Evolutionary conservation across 2,888 invertebrate species (phyloP).

Genomic region (Charanyca ferruginea): DNA sequence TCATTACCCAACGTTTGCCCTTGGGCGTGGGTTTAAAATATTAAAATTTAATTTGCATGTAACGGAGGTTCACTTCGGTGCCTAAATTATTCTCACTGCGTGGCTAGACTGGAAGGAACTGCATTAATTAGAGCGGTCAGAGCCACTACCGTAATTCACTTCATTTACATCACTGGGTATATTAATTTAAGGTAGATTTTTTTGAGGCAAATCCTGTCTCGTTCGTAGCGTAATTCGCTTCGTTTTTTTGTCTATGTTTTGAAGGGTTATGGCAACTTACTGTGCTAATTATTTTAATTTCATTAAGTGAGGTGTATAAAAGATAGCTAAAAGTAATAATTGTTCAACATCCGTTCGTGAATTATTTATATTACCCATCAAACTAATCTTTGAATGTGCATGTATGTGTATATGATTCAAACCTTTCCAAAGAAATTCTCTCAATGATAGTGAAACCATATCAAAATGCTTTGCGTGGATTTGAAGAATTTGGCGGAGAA

Average conservation of each 20-base stretch:
- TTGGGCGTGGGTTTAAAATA: slow-evolving; percentile 64
- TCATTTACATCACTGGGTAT: slow-evolving; percentile 48
- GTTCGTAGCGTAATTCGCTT: background rate
- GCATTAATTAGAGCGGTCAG: slow-evolving; percentile 66
- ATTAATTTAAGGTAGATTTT: slow-evolving; percentile 14
- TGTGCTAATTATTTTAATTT: too few species aligned
- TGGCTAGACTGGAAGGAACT: slow-evolving; percentile 65
- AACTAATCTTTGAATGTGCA: too few species aligned
- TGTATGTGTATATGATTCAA: too few species aligned
- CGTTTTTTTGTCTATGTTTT: slow-evolving; percentile 2
- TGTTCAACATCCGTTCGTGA: too few species aligned
- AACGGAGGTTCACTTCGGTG: slow-evolving; percentile 55
- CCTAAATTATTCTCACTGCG: slow-evolving; percentile 68
- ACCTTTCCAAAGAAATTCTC: too few species aligned
- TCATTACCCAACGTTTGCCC: slow-evolving; percentile 58
- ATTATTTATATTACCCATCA: too few species aligned
- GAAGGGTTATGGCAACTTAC: background rate
- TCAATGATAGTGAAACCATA: too few species aligned
- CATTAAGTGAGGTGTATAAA: too few species aligned
- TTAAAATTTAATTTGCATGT: slow-evolving; percentile 74
- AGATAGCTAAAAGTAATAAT: too few species aligned
- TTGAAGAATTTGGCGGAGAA: too few species aligned
- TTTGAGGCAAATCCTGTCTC: background rate
- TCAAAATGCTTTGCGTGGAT: too few species aligned
- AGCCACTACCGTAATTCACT: slow-evolving; percentile 59